Conservation (phyloP, 1,140 invertebrate genomes). For the Amyelois transitella region DNA sequence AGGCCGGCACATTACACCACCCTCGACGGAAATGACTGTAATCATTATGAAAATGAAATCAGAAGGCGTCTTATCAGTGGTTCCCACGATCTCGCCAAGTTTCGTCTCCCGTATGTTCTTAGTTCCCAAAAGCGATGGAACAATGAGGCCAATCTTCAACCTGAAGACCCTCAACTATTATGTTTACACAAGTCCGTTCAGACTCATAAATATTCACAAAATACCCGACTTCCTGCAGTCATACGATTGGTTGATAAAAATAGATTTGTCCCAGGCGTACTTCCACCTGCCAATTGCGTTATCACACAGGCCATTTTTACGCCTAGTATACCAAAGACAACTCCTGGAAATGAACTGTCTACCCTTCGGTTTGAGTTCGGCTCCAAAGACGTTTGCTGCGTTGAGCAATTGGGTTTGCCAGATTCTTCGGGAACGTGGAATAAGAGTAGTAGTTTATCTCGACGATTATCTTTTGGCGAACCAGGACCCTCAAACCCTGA, state of each 20-base stretch:
- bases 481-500: background rate
- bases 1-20: too few species aligned
- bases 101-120: too few species aligned
- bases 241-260: conserved; percentile 24
- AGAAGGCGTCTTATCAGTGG: too few species aligned
- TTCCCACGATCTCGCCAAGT: too few species aligned
- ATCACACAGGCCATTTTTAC: conserved; percentile 20
- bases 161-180: too few species aligned
- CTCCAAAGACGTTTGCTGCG: conserved; percentile 4
- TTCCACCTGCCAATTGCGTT: conserved; percentile 21
- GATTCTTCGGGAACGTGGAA: background rate
- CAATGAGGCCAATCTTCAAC: too few species aligned
- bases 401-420: conserved; percentile 9
- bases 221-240: conserved; percentile 13
- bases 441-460: conserved; percentile 1
- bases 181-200: too few species aligned
- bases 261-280: conserved; percentile 29
- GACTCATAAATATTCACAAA: too few species aligned
- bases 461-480: background rate
- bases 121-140: too few species aligned
- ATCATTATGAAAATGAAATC: too few species aligned
- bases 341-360: conserved; percentile 31
- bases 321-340: conserved; percentile 24
- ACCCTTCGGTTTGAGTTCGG: conserved; percentile 6
- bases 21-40: too few species aligned